A percentile compares a stretch with the other conserved stretches of the same genome.
phyloP scores from a whole-genome alignment of 2,888 invertebrate species.

The Agrochola circellaris region DNA sequence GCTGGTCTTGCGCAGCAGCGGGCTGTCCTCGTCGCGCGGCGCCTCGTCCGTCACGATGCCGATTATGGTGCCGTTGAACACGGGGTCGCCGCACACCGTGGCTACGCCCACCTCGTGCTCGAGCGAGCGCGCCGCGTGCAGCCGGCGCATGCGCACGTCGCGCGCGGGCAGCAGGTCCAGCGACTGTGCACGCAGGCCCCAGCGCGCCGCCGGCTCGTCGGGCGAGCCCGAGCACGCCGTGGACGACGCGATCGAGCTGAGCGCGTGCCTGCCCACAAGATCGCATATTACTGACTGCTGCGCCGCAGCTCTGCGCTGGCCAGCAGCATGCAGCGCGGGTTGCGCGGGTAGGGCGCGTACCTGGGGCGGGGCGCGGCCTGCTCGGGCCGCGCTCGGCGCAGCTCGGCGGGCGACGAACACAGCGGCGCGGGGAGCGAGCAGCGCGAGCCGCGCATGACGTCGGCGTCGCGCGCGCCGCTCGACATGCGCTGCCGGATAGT shows the following conservation, averaged over 20 bases:
- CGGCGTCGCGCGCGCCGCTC: slow-evolving; percentile 73
- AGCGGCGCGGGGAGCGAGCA: slow-evolving; percentile 78
- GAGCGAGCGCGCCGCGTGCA: slow-evolving; percentile 81
- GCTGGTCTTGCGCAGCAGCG: slow-evolving; percentile 87
- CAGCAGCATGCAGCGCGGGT: slow-evolving; percentile 2
- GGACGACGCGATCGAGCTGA: slow-evolving; percentile 93
- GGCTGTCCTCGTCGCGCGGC: slow-evolving; percentile 84
- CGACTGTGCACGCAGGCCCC: slow-evolving; percentile 79
- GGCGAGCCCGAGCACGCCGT: slow-evolving; percentile 86
- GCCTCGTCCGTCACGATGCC: slow-evolving; percentile 82
- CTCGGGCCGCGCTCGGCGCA: slow-evolving; percentile 64
- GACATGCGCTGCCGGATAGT: slow-evolving; percentile 80
- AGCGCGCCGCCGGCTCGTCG: slow-evolving; percentile 60
- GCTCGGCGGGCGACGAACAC: slow-evolving; percentile 61
- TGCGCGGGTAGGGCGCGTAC: slow-evolving; percentile 57
- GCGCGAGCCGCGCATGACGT: slow-evolving; percentile 75
- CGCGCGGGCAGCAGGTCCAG: slow-evolving; percentile 74
- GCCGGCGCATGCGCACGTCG: slow-evolving; percentile 74
- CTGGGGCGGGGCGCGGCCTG: slow-evolving; percentile 68
- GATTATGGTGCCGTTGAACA: slow-evolving; percentile 87
- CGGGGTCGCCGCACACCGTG: slow-evolving; percentile 82
- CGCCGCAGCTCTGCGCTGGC: slow-evolving; percentile 8
- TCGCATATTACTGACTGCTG: slow-evolving; percentile 37
- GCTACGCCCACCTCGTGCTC: slow-evolving; percentile 80
- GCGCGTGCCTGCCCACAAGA: slow-evolving; percentile 84